Base-by-base conservation (phyloP, 1,140 invertebrate species). In the Galleria mellonella region DNA sequence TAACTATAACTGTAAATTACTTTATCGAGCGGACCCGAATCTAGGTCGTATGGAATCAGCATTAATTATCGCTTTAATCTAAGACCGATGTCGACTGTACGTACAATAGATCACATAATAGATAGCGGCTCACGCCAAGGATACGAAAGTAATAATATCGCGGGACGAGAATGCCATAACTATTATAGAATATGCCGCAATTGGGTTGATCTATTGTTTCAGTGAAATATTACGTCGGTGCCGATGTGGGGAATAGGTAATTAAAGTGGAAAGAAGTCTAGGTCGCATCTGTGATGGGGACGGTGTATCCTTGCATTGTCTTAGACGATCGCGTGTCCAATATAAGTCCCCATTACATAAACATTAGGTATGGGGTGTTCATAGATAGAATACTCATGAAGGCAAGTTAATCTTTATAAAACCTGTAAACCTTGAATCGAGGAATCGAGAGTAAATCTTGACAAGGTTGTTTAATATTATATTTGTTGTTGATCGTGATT, bases 11-110 rank as follows among this genome's bases (percentile, higher is more conserved):
- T 79, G 77, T 84, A 84, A 82, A 84, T 84, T 82, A 81, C 68
- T 84, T 82, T 84, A 82, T 81, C 77, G 75, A 79, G 66, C 72
- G 63, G 62, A 62, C 56, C 71, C 63, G 67, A 73, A 85, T 69
- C 70, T 85, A 83, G 81, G 81, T 83, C 81, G 78, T 85, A 85
- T 85, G 78, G 78, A 85, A 85, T 85, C 76, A 85, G 76, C 78
- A 84, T 83, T 84, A 83, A 84, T 84, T 84, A 79, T 83, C 72
- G 72, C 64, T 79, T 68, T 81, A 82, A 84, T 84, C 81, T 84
- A 75, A 77, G 67, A 75, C 66, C 78, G 72, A 78, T 81, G 74
- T 77, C 74, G 73, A 68, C 51, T 71, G 60, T 66, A 62, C 59
- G 64, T 73, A 84, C 81, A 84, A 84, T 81, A 84, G 81, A 84